Evolutionary conservation across 1,140 invertebrate genomes (phyloP).

Genomic region (Uloborus diversus): DNA sequence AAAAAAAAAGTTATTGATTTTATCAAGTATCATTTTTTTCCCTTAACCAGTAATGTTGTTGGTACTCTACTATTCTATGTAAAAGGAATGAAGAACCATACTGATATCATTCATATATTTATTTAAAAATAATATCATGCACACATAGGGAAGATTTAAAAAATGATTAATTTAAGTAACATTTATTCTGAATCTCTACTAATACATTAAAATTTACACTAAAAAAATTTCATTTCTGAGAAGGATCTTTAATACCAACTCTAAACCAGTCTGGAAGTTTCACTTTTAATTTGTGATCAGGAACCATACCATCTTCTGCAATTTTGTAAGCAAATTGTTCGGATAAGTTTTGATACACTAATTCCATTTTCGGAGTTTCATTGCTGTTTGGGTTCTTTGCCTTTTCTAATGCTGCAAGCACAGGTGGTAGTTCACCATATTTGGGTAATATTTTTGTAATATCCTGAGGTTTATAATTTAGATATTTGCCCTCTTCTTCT

Average conservation of each 20-base stretch:
- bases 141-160: no score
- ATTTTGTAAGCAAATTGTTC: constrained; percentile 7
- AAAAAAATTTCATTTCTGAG: no score
- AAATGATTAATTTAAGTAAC: no score
- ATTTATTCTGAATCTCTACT: no score
- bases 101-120: no score
- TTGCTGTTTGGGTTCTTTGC: neutral
- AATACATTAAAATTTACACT: no score
- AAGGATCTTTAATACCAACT: neutral
- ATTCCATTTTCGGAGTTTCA: constrained; percentile 20
- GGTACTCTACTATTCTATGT: no score
- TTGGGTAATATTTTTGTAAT: constrained; percentile 9
- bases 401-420: neutral
- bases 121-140: no score
- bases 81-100: no score
- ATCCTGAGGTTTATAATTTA: neutral
- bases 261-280: constrained; percentile 20
- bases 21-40: no score
- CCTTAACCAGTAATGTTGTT: no score
- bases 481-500: constrained; percentile 30
- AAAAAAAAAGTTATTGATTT: no score
- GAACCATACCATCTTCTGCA: neutral
- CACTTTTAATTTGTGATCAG: constrained; percentile 19
- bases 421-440: constrained; percentile 20
- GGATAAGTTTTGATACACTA: constrained; percentile 16